Percentiles rank a stretch among this genome's conserved stretches.
Conservation (phyloP, 2,797 vertebrate species). For the Novumbra hubbsi region DNA sequence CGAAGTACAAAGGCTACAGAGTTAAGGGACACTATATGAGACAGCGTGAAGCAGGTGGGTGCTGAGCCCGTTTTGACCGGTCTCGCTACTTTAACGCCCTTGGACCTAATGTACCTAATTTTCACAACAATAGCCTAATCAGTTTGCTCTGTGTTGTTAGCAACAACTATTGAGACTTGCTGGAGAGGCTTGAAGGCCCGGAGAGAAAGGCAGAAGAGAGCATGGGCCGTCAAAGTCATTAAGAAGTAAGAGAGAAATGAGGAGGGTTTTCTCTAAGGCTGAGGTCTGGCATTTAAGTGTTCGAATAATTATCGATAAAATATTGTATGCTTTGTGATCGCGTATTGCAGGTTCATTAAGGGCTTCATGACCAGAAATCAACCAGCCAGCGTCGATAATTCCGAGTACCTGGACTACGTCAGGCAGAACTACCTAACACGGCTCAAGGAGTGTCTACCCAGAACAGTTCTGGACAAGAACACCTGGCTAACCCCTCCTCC, state of each 20-base stretch:
- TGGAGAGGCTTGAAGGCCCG: slow-evolving; percentile 87
- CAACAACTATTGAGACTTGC: slow-evolving; percentile 87
- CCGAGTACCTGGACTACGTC: slow-evolving; percentile 79
- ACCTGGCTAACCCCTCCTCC: slow-evolving; percentile 86
- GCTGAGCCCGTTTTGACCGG: neutral
- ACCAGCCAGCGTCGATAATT: slow-evolving; percentile 73
- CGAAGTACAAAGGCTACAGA: slow-evolving; percentile 87
- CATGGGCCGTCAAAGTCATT: slow-evolving; percentile 86
- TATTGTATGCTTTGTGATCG: neutral
- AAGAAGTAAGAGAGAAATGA: slow-evolving; percentile 74
- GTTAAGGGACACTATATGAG: slow-evolving; percentile 78
- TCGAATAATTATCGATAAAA: neutral
- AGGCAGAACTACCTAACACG: slow-evolving; percentile 83
- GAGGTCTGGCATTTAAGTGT: neutral
- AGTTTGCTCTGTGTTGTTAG: slow-evolving; percentile 61
- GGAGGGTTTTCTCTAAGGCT: neutral
- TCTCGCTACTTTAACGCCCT: neutral
- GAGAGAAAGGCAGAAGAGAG: slow-evolving; percentile 78
- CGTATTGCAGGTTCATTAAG: slow-evolving; percentile 81
- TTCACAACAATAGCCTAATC: neutral
- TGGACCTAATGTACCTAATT: neutral
- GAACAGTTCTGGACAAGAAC: slow-evolving; percentile 78
- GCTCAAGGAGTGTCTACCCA: slow-evolving; percentile 83
- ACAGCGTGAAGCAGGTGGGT: slow-evolving; percentile 84
- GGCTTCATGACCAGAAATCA: slow-evolving; percentile 89